phyloP scores from a whole-genome alignment of 2,888 invertebrate genomes.

The Microplitis deprimator region DNA sequence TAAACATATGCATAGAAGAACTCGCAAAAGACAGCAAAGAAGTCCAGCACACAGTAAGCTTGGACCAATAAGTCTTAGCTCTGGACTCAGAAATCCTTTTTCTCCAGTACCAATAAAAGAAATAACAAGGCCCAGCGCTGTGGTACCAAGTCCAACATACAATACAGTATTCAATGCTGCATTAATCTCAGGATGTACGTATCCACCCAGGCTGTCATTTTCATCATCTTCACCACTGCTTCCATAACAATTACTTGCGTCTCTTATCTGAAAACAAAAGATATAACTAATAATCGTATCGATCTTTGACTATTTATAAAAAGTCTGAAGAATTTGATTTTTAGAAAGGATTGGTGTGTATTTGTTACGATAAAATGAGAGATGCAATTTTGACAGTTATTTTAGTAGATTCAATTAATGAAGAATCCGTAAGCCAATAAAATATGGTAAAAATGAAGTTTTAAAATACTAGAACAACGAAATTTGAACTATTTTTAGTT shows the following conservation, averaged over 20 bases:
- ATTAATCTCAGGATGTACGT: slow-evolving; percentile 80
- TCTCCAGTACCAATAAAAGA: slow-evolving; percentile 93
- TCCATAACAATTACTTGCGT: slow-evolving; percentile 85
- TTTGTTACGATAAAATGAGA: too few species aligned
- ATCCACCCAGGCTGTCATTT: slow-evolving; percentile 74
- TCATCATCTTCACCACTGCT: slow-evolving; percentile 78
- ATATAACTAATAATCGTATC: neutral
- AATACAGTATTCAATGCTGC: slow-evolving; percentile 88
- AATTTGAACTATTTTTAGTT: too few species aligned
- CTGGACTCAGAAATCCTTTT: slow-evolving; percentile 89
- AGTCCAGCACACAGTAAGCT: slow-evolving; percentile 85
- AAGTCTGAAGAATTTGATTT: too few species aligned
- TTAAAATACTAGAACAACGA: too few species aligned
- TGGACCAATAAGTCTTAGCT: slow-evolving; percentile 88
- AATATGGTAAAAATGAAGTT: too few species aligned
- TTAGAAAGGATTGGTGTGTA: too few species aligned
- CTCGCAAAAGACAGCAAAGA: slow-evolving; percentile 86
- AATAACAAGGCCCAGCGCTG: slow-evolving; percentile 88
- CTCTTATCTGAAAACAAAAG: slow-evolving; percentile 79
- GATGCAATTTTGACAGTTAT: too few species aligned
- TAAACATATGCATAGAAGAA: slow-evolving; percentile 87
- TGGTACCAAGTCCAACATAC: slow-evolving; percentile 87
- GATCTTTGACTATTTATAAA: too few species aligned
- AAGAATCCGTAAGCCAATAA: too few species aligned
- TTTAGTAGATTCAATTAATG: too few species aligned